Conservation (phyloP, 2,113 vertebrate species). For the Choloepus hoffmanni region DNA sequence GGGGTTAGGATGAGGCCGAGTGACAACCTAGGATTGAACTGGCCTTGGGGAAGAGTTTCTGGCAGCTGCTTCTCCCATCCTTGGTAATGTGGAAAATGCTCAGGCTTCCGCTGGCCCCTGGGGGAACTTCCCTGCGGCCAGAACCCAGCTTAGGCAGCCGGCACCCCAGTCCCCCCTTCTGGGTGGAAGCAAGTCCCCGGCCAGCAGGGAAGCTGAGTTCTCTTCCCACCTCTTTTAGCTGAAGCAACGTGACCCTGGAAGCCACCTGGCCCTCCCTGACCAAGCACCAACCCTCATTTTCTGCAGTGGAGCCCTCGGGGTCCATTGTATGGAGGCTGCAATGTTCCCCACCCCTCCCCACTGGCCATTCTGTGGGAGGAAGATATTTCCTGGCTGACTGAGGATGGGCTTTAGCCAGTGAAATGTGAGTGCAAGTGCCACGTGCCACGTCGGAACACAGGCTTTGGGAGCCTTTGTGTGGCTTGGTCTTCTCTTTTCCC, state of each 20-base stretch:
- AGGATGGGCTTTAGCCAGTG: background rate
- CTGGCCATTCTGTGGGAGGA: too few species aligned
- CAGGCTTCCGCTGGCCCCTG: background rate
- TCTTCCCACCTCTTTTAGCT: background rate
- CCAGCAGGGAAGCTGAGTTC: background rate
- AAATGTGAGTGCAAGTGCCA: background rate
- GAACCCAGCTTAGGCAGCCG: background rate
- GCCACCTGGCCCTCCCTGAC: background rate
- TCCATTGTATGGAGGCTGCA: accelerated
- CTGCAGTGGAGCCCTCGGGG: accelerated
- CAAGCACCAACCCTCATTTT: too few species aligned
- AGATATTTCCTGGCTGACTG: too few species aligned
- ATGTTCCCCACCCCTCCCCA: background rate
- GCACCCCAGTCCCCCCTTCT: background rate
- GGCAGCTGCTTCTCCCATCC: background rate
- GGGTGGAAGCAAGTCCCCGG: background rate
- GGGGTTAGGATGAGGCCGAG: background rate
- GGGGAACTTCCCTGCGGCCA: too few species aligned
- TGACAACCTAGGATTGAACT: background rate
- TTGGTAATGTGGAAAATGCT: background rate
- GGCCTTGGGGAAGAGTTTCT: background rate
- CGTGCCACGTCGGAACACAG: background rate
- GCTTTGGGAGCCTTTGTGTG: background rate
- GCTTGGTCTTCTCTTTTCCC: background rate
- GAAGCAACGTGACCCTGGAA: background rate